Conservation (phyloP, 1,140 invertebrate genomes). For the Drosophila aff. region DNA sequence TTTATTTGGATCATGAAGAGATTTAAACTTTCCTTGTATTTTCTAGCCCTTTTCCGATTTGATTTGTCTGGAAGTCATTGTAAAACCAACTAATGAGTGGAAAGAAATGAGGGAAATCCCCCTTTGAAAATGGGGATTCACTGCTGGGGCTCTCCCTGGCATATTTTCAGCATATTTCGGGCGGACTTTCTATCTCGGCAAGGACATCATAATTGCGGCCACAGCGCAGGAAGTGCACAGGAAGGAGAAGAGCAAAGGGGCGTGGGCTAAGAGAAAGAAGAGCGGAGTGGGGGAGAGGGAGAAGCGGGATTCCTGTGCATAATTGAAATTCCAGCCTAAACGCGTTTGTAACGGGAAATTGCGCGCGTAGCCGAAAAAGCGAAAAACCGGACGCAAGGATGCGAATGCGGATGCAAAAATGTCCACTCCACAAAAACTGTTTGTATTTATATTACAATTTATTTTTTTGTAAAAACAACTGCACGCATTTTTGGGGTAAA, state of each 20-base stretch:
- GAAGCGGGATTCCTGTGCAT: slow-evolving; percentile 72
- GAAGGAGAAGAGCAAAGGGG: slow-evolving; percentile 19
- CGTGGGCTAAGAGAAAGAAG: neutral
- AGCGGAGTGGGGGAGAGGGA: neutral
- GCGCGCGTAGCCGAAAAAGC: slow-evolving; percentile 65
- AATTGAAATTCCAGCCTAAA: slow-evolving; percentile 83
- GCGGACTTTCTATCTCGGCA: slow-evolving; percentile 51
- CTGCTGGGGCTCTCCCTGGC: slow-evolving; percentile 28
- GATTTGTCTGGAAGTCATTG: neutral
- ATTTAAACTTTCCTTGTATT: slow-evolving; percentile 13
- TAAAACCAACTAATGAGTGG: slow-evolving; percentile 29
- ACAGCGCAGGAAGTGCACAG: slow-evolving; percentile 47
- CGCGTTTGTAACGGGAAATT: slow-evolving; percentile 81
- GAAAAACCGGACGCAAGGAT: slow-evolving; percentile 50
- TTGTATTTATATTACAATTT: slow-evolving; percentile 22
- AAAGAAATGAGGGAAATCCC: neutral
- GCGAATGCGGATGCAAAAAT: slow-evolving; percentile 59
- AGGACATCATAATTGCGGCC: slow-evolving; percentile 70
- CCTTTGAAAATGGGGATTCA: neutral
- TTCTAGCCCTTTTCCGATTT: slow-evolving; percentile 45
- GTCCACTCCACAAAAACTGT: slow-evolving; percentile 27
- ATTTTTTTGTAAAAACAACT: neutral
- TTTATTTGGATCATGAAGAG: no score
- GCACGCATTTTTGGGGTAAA: neutral
- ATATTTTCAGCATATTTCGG: slow-evolving; percentile 57